phyloP scores from a whole-genome alignment of 2,888 invertebrate species.

The Parascotia fuliginaria region DNA sequence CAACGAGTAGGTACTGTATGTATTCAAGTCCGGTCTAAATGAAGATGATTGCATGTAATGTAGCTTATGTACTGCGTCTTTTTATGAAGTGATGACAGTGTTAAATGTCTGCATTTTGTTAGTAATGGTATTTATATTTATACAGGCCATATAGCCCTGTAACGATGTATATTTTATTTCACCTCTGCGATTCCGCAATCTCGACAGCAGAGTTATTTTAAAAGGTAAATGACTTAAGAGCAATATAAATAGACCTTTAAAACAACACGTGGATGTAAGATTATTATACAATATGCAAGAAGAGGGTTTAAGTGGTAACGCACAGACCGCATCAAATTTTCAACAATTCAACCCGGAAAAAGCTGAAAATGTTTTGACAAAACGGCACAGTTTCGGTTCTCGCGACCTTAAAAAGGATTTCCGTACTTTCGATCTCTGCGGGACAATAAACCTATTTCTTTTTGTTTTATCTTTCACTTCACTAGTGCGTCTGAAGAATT shows the following conservation, averaged over 20 bases:
- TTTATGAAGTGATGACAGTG: too few species aligned
- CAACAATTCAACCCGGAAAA: constrained; percentile 47
- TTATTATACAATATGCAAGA: constrained; percentile 53
- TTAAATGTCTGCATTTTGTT: too few species aligned
- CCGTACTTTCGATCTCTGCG: constrained; percentile 62
- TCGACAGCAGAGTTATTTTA: neutral
- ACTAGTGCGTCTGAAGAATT: constrained; percentile 45
- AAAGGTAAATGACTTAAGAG: constrained; percentile 26
- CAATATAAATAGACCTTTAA: constrained; percentile 38
- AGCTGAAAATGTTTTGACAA: constrained; percentile 60
- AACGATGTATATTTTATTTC: too few species aligned
- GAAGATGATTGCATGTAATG: too few species aligned
- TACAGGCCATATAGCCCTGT: too few species aligned
- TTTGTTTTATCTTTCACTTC: constrained; percentile 65
- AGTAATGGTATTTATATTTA: too few species aligned
- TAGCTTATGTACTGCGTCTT: too few species aligned
- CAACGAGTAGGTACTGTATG: too few species aligned
- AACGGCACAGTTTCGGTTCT: constrained; percentile 55
- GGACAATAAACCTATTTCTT: constrained; percentile 68
- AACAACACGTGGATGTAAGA: constrained; percentile 48
- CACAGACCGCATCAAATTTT: constrained; percentile 61
- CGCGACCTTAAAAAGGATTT: constrained; percentile 62
- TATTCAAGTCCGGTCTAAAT: too few species aligned
- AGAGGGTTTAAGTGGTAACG: constrained; percentile 54
- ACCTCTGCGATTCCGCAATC: neutral